Conservation (phyloP, 2,888 invertebrate species). For the Nesidiocoris tenuis region DNA sequence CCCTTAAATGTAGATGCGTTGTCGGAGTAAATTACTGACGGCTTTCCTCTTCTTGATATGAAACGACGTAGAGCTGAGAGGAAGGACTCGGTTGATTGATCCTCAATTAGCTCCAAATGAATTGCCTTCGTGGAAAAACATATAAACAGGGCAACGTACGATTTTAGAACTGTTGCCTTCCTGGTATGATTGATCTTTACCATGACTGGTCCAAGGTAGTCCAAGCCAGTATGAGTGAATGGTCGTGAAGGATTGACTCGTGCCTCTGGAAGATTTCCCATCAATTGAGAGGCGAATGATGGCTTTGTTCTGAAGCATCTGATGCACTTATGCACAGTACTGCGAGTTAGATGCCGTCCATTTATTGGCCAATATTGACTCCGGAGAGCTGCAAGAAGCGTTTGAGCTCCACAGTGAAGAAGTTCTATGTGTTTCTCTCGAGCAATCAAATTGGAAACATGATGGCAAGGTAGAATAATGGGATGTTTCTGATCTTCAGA, state of each 20-base stretch:
- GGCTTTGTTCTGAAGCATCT: constrained; percentile 48
- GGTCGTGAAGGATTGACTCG: constrained; percentile 49
- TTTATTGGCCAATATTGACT: constrained; percentile 10
- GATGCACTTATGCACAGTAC: constrained; percentile 43
- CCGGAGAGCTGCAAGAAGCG: neutral
- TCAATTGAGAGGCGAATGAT: constrained; percentile 47
- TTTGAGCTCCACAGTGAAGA: neutral
- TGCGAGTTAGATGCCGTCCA: constrained; percentile 10
- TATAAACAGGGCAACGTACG: constrained; percentile 49
- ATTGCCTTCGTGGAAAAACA: constrained; percentile 52
- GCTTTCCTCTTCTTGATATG: constrained; percentile 49
- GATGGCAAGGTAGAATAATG: constrained; percentile 7
- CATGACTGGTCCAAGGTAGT: constrained; percentile 51
- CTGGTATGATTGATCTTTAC: constrained; percentile 48
- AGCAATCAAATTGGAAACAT: constrained; percentile 3
- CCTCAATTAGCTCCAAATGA: constrained; percentile 51
- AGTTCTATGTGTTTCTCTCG: neutral
- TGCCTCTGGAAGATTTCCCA: constrained; percentile 51
- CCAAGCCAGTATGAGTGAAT: constrained; percentile 51
- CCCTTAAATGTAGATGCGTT: constrained; percentile 52
- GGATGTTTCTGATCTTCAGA: neutral
- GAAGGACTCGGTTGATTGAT: constrained; percentile 49
- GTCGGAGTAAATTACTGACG: constrained; percentile 50
- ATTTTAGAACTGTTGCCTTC: constrained; percentile 45
- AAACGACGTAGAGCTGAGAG: constrained; percentile 50